Percentiles rank a stretch among this genome's conserved stretches.
Conservation (phyloP, 1,140 invertebrate species). For the Leptinotarsa undecemlineata region DNA sequence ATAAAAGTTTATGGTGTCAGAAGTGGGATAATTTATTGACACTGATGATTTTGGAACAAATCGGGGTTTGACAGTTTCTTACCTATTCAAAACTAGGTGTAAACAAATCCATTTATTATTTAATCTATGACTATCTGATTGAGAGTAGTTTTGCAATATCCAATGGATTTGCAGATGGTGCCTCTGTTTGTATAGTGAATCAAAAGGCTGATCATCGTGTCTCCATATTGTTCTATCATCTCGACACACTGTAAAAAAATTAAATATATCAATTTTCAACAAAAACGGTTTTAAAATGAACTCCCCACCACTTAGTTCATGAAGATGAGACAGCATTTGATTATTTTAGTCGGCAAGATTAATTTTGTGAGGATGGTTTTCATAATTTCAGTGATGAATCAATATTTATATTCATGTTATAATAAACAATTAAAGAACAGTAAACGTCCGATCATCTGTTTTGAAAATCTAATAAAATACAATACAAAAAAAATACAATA, state of each 20-base stretch:
- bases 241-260: conserved; percentile 29
- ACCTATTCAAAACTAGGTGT: background rate
- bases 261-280: too few relatives aligned
- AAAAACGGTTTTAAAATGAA: background rate
- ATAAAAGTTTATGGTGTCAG: too few relatives aligned
- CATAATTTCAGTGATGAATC: too few relatives aligned
- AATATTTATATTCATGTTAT: too few relatives aligned
- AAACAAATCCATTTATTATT: background rate
- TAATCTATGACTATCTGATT: conserved; percentile 18
- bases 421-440: too few relatives aligned
- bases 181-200: background rate
- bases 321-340: background rate
- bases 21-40: background rate
- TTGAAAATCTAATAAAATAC: too few relatives aligned
- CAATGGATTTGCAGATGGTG: conserved; percentile 40
- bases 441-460: too few relatives aligned
- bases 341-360: background rate
- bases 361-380: background rate
- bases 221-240: conserved; percentile 28
- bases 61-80: background rate
- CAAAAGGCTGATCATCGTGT: conserved; percentile 21
- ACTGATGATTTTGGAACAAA: background rate
- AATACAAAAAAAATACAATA: too few relatives aligned
- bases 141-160: conserved; percentile 30
- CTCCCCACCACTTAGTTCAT: background rate